phyloP scores from a whole-genome alignment of 2,797 vertebrate genomes.

The Pelodytes ibericus region DNA sequence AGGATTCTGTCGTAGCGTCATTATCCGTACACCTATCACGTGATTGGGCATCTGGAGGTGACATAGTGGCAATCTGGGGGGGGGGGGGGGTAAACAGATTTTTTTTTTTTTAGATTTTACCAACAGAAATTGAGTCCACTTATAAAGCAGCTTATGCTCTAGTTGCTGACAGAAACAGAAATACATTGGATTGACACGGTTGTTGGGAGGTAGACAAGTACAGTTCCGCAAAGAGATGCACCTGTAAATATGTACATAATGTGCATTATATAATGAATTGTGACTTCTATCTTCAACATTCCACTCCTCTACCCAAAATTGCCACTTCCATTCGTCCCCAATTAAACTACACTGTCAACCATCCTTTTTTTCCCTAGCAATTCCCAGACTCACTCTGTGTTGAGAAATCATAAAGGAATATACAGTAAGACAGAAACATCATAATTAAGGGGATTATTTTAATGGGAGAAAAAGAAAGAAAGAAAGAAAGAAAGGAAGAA shows the following conservation, averaged over 20 bases:
- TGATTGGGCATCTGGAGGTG: too few relatives aligned
- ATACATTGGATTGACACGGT: constrained; percentile 17
- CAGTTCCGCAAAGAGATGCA: background rate
- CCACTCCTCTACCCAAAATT: background rate
- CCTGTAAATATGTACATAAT: constrained; percentile 23
- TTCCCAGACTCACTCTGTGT: constrained; percentile 30
- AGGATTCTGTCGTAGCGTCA: too few relatives aligned
- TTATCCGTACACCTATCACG: too few relatives aligned
- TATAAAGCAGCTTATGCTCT: too few relatives aligned
- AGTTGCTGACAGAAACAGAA: too few relatives aligned
- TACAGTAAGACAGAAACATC: constrained; percentile 50
- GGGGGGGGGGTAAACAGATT: too few relatives aligned
- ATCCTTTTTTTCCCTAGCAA: constrained; percentile 22
- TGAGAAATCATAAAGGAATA: constrained; percentile 28
- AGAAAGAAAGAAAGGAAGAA: too few relatives aligned
- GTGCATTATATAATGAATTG: constrained; percentile 41
- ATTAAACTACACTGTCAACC: constrained; percentile 42
- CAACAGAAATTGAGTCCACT: too few relatives aligned
- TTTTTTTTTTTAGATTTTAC: too few relatives aligned
- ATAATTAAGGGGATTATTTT: constrained; percentile 53
- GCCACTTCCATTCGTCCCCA: constrained; percentile 22
- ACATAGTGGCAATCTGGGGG: too few relatives aligned
- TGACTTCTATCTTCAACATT: constrained; percentile 21
- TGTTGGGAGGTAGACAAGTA: background rate
- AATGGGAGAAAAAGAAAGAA: too few relatives aligned